phyloP scores from a whole-genome alignment of 1,140 invertebrate species.

The Epicauta chinensis region DNA sequence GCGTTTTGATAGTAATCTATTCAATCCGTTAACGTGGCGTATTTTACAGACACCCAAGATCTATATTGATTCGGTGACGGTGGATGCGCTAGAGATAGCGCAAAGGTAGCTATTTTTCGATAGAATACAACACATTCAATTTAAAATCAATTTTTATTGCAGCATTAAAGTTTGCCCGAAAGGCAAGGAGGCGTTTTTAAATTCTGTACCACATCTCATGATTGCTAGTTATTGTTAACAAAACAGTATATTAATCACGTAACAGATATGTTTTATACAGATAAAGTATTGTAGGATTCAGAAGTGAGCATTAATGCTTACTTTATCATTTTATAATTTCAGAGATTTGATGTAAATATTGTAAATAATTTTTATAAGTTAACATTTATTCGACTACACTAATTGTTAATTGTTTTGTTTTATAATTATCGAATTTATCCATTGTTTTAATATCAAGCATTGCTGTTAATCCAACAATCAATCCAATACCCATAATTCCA shows the following conservation, averaged over 20 bases:
- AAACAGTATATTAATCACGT: neutral
- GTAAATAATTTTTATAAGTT: too few species aligned
- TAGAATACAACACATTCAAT: neutral
- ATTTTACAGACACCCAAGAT: conserved; percentile 63
- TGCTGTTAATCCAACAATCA: conserved; percentile 66
- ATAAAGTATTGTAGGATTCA: too few species aligned
- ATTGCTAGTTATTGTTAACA: conserved; percentile 33
- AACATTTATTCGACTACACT: conserved; percentile 45
- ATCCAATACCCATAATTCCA: conserved; percentile 57
- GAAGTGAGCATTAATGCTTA: too few species aligned
- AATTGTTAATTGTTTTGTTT: conserved; percentile 72
- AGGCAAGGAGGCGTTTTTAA: conserved; percentile 48
- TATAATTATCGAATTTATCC: conserved; percentile 87
- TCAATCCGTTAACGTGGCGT: conserved; percentile 80
- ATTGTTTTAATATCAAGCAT: conserved; percentile 75
- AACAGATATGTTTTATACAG: too few species aligned
- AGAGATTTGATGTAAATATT: too few species aligned
- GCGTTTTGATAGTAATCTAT: conserved; percentile 67
- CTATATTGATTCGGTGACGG: conserved; percentile 61
- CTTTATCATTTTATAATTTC: too few species aligned
- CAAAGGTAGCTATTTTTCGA: conserved; percentile 45
- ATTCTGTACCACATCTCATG: conserved; percentile 26
- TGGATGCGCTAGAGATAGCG: conserved; percentile 62
- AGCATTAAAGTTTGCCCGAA: conserved; percentile 55
- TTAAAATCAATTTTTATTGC: conserved; percentile 31